These are phyloP conservation scores for Tragelaphus buxtoni DNA, from an alignment of 2,113 vertebrate genomes.

Conservation along the genomic window DNA sequence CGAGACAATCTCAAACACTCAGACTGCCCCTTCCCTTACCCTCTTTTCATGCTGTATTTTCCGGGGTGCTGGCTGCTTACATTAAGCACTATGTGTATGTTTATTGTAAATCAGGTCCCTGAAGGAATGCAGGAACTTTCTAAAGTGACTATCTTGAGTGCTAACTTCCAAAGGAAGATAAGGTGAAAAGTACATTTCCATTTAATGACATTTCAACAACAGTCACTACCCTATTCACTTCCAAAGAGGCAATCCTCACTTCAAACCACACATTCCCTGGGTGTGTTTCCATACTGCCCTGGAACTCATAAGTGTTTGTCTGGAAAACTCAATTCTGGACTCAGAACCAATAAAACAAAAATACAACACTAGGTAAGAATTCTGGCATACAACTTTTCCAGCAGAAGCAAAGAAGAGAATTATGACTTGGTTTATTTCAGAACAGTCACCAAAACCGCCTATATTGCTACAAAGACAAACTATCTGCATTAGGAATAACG, in stretches of 20 bases:
- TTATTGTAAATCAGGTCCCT: neutral
- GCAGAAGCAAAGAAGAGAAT: neutral
- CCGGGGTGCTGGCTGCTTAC: neutral
- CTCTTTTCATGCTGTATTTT: neutral
- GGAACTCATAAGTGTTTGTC: slow-evolving; percentile 30
- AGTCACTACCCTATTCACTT: slow-evolving; percentile 35
- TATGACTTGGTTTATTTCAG: slow-evolving; percentile 24
- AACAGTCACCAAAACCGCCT: neutral
- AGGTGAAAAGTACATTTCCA: slow-evolving; percentile 36
- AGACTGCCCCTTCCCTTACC: neutral
- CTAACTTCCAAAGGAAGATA: slow-evolving; percentile 46
- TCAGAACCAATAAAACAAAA: slow-evolving; percentile 44
- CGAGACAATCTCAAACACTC: neutral
- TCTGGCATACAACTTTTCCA: slow-evolving; percentile 17
- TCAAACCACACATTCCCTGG: neutral
- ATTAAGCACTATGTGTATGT: neutral
- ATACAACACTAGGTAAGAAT: slow-evolving; percentile 15
- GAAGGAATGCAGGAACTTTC: neutral
- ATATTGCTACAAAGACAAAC: slow-evolving; percentile 4
- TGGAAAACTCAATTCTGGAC: slow-evolving; percentile 39
- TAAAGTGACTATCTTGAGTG: neutral
- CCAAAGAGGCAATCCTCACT: neutral
- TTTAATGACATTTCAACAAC: slow-evolving; percentile 51
- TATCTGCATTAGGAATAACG: neutral
- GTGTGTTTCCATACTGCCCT: slow-evolving; percentile 6